Conservation (phyloP, 2,888 invertebrate genomes). For the Trilocha varians region DNA sequence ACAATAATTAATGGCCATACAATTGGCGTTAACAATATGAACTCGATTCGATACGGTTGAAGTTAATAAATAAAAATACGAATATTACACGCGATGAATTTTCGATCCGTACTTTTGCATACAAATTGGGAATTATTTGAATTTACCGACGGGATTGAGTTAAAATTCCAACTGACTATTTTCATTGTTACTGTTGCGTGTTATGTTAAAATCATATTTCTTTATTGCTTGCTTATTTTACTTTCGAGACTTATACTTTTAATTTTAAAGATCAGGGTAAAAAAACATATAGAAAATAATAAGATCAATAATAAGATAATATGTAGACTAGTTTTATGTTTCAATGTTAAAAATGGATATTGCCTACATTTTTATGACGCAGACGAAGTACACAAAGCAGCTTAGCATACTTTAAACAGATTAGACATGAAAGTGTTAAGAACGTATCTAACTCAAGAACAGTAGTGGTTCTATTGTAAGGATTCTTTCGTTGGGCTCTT, state of each 20-base stretch:
- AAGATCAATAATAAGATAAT: too few species aligned
- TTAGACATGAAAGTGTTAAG: slow-evolving; percentile 31
- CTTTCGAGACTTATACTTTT: too few species aligned
- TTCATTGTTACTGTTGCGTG: background rate
- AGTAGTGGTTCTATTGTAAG: slow-evolving; percentile 2
- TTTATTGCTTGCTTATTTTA: too few species aligned
- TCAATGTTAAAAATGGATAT: too few species aligned
- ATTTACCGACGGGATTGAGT: background rate
- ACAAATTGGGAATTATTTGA: background rate
- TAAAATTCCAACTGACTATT: background rate
- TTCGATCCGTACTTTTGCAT: background rate
- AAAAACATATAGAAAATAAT: too few species aligned
- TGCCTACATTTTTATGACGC: too few species aligned
- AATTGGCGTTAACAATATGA: too few species aligned
- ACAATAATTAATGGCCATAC: too few species aligned
- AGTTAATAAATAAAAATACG: background rate
- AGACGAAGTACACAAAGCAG: too few species aligned
- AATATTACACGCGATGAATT: background rate
- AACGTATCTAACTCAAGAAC: slow-evolving; percentile 6
- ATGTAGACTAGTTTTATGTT: too few species aligned
- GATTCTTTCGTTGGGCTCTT: slow-evolving; percentile 4
- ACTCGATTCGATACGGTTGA: background rate
- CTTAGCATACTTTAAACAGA: slow-evolving; percentile 34
- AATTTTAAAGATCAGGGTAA: too few species aligned
- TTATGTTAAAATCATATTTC: too few species aligned